Base-by-base conservation (phyloP, 2,888 invertebrate genomes). In the Epirrhoe tristata region DNA sequence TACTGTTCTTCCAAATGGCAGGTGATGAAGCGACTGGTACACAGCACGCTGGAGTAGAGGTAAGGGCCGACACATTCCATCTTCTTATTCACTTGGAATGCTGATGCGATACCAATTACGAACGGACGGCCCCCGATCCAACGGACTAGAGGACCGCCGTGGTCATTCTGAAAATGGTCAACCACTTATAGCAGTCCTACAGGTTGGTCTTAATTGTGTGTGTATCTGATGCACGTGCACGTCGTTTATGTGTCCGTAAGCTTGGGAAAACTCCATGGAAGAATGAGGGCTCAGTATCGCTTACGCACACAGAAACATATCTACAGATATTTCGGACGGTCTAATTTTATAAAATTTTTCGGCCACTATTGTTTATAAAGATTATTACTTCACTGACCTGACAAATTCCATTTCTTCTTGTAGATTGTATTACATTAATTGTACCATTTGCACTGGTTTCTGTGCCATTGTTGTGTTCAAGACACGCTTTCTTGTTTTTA, bases 91-190 rank as follows among this genome's bases (percentile, higher is more conserved):
- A 66, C 61, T 1, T 10, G 36, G 16, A 66, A 66, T 8, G 61
- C 57, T 48, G 66, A 34, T 0, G 74, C 76, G 0, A 84, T 76
- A 1, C 84, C 84, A 2, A 83, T 78, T 0, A 82, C 57, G 0
- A 72, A 60, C 43, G 79, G 80, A 6, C 55, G 58, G 0, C 66
- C 67, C 0, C 79, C 77, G 5, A 79, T 66, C 80, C 80, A 81
- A 0, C 75, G 72, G 1, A 81, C 74, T 0, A 83, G 66, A 0
- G 84, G 84, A 0, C 81, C 79, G 0, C 84, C 84, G 57, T 84
- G 84, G 56, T 84, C 84, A 48, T 63, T 63, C 63, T 63, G 46
- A 5, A 58, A 24, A 24, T 24, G 1, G 1, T 2, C 24, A 24
- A 24, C 1, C 24, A 24, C 1, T 24, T 24, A 24, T 24, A 1